Evolutionary conservation across 2,113 vertebrate species (phyloP).

Genomic region (Oreamnos americanus): DNA sequence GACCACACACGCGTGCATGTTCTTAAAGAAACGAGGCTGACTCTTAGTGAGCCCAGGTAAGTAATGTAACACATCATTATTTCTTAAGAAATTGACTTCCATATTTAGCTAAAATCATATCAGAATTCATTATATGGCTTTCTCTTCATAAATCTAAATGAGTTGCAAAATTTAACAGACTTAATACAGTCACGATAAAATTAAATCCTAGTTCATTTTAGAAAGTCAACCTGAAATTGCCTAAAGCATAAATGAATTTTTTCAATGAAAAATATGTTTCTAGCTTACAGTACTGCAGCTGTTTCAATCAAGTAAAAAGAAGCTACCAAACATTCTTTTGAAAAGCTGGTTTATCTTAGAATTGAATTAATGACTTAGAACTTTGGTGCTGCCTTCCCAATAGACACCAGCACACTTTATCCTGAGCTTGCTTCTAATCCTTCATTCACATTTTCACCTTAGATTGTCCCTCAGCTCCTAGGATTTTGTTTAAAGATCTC

Average conservation of each 20-base stretch:
- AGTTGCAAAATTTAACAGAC: slow-evolving; percentile 30
- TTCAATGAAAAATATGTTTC: slow-evolving; percentile 18
- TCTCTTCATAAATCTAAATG: slow-evolving; percentile 22
- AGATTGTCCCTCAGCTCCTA: not conserved
- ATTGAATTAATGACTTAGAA: not conserved
- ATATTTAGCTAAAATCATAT: not conserved
- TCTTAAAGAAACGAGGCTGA: slow-evolving; percentile 19
- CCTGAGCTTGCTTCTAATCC: not conserved
- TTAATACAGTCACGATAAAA: slow-evolving; percentile 25
- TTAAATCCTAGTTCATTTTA: slow-evolving; percentile 43
- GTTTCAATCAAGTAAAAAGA: slow-evolving; percentile 1
- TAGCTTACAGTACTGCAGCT: not conserved
- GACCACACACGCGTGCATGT: not conserved
- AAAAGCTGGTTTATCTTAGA: slow-evolving; percentile 9
- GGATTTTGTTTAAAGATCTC: not conserved
- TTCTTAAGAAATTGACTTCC: not conserved
- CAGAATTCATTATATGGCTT: not conserved
- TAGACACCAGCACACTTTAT: not conserved
- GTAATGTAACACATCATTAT: not conserved
- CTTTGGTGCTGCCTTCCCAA: not conserved
- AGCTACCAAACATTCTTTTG: not conserved
- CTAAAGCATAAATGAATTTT: not conserved
- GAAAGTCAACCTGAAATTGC: slow-evolving; percentile 47
- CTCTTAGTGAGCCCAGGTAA: slow-evolving; percentile 7
- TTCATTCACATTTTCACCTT: not conserved